phyloP scores from a whole-genome alignment of 2,113 vertebrate species.

The Rhadina sibilatrix region DNA sequence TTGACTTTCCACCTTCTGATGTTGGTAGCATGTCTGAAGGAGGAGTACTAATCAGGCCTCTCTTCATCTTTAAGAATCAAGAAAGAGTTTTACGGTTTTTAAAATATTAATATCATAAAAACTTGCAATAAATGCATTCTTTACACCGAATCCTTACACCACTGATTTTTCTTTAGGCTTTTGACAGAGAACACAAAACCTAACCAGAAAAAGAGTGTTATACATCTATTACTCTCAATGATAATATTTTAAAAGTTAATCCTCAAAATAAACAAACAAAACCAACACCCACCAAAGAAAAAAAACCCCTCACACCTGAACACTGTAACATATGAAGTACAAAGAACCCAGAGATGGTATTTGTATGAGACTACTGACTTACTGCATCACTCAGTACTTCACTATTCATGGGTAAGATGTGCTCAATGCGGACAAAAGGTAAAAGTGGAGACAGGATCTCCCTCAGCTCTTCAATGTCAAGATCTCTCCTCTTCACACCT shows the following conservation, averaged over 20 bases:
- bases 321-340: background rate
- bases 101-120: background rate
- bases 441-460: conserved; percentile 93
- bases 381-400: conserved; percentile 93
- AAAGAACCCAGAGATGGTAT: background rate
- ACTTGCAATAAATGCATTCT: background rate
- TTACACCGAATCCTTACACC: background rate
- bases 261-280: background rate
- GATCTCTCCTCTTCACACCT: conserved; percentile 93
- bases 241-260: background rate
- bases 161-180: background rate
- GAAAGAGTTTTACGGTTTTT: background rate
- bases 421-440: conserved; percentile 91
- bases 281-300: background rate
- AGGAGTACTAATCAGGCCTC: conserved; percentile 97
- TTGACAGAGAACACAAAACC: background rate
- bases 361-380: conserved; percentile 62
- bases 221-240: background rate
- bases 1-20: conserved; percentile 92
- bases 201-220: background rate
- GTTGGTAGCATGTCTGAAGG: conserved; percentile 97
- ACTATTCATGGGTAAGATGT: conserved; percentile 92
- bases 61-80: conserved; percentile 86
- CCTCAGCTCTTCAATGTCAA: conserved; percentile 94
- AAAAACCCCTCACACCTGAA: background rate